A percentile compares a stretch with the other conserved stretches of the same genome.
phyloP scores from a whole-genome alignment of 2,113 vertebrate genomes.

The Sakesphorus luctuosus region DNA sequence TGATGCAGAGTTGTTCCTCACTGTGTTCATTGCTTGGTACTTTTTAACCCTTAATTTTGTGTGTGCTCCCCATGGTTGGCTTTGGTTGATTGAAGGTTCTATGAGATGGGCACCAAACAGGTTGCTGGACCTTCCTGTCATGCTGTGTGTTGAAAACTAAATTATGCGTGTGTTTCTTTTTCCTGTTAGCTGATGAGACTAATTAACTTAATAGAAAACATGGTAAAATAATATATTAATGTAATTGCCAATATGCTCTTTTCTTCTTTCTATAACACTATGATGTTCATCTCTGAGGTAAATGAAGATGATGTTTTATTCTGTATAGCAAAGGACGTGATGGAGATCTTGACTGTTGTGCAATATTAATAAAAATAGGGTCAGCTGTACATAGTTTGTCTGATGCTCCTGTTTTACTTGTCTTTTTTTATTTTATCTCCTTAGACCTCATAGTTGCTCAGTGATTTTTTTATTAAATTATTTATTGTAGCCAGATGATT shows the following conservation, averaged over 20 bases:
- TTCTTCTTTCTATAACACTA: background rate
- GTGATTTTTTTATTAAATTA: conserved; percentile 79
- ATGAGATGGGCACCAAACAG: background rate
- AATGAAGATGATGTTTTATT: background rate
- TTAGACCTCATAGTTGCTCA: conserved; percentile 62
- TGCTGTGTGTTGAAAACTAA: background rate
- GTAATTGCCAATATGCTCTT: background rate
- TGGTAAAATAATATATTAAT: background rate
- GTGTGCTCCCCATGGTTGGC: background rate
- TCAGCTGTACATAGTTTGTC: conserved; percentile 6
- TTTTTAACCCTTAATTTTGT: conserved; percentile 31
- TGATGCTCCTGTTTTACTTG: conserved; percentile 54
- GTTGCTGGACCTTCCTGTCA: background rate
- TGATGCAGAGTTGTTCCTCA: background rate
- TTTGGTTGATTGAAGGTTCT: conserved; percentile 3
- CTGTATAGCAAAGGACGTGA: background rate
- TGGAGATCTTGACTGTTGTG: background rate
- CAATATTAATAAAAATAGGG: conserved; percentile 22
- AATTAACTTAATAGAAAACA: background rate
- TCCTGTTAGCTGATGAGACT: background rate
- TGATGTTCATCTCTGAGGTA: background rate
- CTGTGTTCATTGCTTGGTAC: background rate
- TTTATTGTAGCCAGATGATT: conserved; percentile 77
- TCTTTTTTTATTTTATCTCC: conserved; percentile 31
- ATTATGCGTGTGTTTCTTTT: background rate